Conservation (phyloP, 2,797 vertebrate genomes). For the Diplodus puntazzo region DNA sequence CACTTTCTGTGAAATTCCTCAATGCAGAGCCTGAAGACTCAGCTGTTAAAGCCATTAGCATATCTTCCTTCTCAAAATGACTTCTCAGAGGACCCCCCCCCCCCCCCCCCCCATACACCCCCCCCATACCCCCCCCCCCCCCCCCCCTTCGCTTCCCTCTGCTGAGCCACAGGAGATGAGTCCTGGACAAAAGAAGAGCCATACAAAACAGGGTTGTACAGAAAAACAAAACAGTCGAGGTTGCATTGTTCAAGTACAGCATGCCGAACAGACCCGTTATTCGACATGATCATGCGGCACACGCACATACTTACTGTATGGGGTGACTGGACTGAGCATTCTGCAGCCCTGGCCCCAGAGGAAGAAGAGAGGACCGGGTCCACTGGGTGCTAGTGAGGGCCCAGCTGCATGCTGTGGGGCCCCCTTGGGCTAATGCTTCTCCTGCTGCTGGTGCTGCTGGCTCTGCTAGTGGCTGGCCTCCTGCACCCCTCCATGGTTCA, state of each 20-base stretch:
- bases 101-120: constrained; percentile 26
- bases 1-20: constrained; percentile 78
- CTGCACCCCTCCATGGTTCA: constrained; percentile 74
- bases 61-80: constrained; percentile 70
- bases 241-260: constrained; percentile 1
- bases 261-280: background rate
- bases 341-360: constrained; percentile 78
- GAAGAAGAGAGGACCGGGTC: constrained; percentile 73
- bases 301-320: constrained; percentile 78
- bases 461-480: constrained; percentile 63
- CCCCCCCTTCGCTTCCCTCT: constrained; percentile 36
- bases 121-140: background rate
- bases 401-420: constrained; percentile 69
- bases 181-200: constrained; percentile 60
- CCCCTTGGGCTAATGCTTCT: constrained; percentile 54
- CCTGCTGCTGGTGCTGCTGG: constrained; percentile 46
- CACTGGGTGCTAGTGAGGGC: constrained; percentile 71
- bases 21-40: constrained; percentile 72
- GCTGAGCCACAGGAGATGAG: constrained; percentile 59
- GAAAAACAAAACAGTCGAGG: constrained; percentile 39
- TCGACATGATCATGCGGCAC: background rate
- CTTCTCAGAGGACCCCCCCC: constrained; percentile 49
- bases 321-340: constrained; percentile 85
- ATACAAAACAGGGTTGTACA: constrained; percentile 36
- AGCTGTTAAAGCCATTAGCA: constrained; percentile 81